These are phyloP conservation scores for Leucophora obtusa DNA, from an alignment of 2,888 invertebrate species.

Conservation along the genomic window DNA sequence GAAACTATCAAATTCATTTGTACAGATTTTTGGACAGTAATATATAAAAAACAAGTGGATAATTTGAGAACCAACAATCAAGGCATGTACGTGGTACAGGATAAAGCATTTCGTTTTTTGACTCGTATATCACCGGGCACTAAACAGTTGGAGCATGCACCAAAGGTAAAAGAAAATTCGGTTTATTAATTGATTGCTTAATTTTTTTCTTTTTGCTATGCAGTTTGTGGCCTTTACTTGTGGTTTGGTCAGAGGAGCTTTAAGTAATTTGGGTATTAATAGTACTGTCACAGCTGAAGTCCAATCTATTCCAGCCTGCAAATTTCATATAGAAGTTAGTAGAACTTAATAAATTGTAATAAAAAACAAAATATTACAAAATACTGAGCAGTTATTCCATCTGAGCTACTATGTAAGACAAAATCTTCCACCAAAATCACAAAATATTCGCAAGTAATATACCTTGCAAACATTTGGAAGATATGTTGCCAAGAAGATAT, in stretches of 20 bases:
- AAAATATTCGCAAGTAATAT: no score
- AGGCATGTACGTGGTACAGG: constrained; percentile 98
- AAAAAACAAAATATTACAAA: background rate
- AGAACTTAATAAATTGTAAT: constrained; percentile 79
- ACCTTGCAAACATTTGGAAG: no score
- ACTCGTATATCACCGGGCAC: constrained; percentile 91
- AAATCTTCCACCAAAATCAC: no score
- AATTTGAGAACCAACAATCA: constrained; percentile 97
- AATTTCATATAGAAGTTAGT: constrained; percentile 94
- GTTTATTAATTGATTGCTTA: background rate
- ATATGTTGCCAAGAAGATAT: no score
- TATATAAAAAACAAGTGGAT: constrained; percentile 99
- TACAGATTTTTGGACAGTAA: constrained; percentile 98
- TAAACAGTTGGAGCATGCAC: constrained; percentile 94
- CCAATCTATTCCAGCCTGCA: constrained; percentile 93
- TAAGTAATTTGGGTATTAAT: constrained; percentile 95
- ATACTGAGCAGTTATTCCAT: background rate
- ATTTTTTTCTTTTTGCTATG: constrained; percentile 69
- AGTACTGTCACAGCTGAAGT: constrained; percentile 98
- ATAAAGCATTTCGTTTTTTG: constrained; percentile 95
- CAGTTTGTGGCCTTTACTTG: constrained; percentile 96
- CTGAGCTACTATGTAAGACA: no score
- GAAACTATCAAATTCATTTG: constrained; percentile 99
- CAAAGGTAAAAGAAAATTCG: constrained; percentile 81
- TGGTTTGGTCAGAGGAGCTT: constrained; percentile 95